A percentile compares a stretch with the other conserved stretches of the same genome.
Evolutionary conservation across 1,140 invertebrate species (phyloP).

Genomic region (Orius insidiosus): DNA sequence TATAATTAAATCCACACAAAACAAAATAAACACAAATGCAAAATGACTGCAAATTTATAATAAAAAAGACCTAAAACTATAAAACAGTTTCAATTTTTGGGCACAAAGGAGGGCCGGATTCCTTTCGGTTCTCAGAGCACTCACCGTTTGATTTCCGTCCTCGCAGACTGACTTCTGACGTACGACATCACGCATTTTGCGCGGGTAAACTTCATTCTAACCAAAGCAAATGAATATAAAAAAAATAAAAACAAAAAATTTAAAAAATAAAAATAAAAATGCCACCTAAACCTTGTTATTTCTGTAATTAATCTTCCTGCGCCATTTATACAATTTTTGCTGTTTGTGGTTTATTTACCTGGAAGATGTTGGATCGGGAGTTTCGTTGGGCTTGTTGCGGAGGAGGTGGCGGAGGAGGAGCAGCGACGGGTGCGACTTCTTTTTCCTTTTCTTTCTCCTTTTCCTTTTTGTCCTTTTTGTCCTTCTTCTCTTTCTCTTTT

Average conservation of each 20-base stretch:
- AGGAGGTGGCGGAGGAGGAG: slow-evolving; percentile 12
- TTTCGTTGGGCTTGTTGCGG: slow-evolving; percentile 17
- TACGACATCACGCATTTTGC: slow-evolving; percentile 52
- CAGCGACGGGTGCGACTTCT: slow-evolving; percentile 4
- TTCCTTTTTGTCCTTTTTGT: slow-evolving; percentile 18
- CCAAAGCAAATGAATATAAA: slow-evolving; percentile 18
- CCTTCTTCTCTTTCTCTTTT: slow-evolving; percentile 19
- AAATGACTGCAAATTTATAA: too few relatives aligned
- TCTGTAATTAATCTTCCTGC: slow-evolving; percentile 1
- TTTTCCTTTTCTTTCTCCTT: slow-evolving; percentile 13
- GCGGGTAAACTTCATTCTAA: slow-evolving; percentile 44
- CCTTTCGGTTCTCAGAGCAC: neutral
- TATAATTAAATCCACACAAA: too few relatives aligned
- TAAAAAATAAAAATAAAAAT: slow-evolving; percentile 24
- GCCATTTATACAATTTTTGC: slow-evolving; percentile 1
- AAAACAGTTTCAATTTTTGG: too few relatives aligned
- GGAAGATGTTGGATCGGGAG: slow-evolving; percentile 20
- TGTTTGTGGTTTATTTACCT: slow-evolving; percentile 18
- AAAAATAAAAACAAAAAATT: slow-evolving; percentile 27
- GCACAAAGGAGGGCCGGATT: too few relatives aligned
- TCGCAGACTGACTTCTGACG: slow-evolving; percentile 21
- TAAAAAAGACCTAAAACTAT: too few relatives aligned
- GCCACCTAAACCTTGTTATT: neutral
- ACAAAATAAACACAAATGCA: too few relatives aligned
- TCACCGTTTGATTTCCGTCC: slow-evolving; percentile 11